Conservation (phyloP, 1,140 invertebrate species). For the Musca domestica region DNA sequence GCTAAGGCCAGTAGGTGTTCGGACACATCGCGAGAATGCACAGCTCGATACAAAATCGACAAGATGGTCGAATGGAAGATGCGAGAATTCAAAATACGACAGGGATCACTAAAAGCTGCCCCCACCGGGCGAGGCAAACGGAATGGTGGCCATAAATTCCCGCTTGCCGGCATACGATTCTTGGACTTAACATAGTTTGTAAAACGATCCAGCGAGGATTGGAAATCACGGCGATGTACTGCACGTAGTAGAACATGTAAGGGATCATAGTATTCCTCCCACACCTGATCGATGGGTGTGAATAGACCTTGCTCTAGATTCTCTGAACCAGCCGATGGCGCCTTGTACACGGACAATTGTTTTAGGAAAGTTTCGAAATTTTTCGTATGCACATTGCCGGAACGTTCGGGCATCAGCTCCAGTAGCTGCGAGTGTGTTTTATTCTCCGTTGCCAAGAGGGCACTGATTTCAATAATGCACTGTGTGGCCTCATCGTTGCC, state of each 20-base stretch:
- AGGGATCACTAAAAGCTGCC: constrained; percentile 69
- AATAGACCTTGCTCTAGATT: constrained; percentile 94
- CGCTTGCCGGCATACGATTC: constrained; percentile 65
- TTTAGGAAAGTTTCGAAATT: constrained; percentile 85
- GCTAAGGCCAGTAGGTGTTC: constrained; percentile 83
- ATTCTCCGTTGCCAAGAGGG: constrained; percentile 86
- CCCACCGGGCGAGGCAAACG: constrained; percentile 66
- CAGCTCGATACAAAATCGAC: constrained; percentile 79
- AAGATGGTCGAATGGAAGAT: constrained; percentile 85
- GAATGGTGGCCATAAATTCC: constrained; percentile 81
- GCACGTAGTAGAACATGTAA: constrained; percentile 87
- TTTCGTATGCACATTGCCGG: constrained; percentile 83
- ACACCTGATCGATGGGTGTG: constrained; percentile 82
- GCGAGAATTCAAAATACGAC: constrained; percentile 68
- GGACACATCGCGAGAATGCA: constrained; percentile 71
- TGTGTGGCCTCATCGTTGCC: constrained; percentile 71
- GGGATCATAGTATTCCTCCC: constrained; percentile 92
- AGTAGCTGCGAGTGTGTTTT: constrained; percentile 94
- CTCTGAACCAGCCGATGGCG: constrained; percentile 59
- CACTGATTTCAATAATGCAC: constrained; percentile 88
- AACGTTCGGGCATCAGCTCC: constrained; percentile 93
- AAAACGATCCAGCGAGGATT: constrained; percentile 88
- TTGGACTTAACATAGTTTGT: constrained; percentile 70
- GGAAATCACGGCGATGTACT: constrained; percentile 89
- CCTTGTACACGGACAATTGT: constrained; percentile 59